These are phyloP conservation scores for Ursus arctos DNA, from an alignment of 2,113 vertebrate species.

Conservation along the genomic window DNA sequence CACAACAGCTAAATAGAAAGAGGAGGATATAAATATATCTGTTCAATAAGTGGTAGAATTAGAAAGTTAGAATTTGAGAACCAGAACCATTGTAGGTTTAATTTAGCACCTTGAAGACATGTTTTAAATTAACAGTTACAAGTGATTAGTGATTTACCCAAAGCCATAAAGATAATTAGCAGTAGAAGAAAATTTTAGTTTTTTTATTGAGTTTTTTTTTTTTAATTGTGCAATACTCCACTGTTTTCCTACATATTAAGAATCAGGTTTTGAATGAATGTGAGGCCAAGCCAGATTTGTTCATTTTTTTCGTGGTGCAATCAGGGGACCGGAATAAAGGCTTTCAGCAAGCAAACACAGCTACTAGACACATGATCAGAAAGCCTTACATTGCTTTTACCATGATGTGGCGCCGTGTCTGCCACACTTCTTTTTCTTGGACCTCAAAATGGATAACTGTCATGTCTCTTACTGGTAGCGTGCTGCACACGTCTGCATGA, in stretches of 20 bases:
- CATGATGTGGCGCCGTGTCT: background rate
- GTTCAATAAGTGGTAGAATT: background rate
- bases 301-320: background rate
- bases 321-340: background rate
- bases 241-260: background rate
- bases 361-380: background rate
- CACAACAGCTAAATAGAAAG: background rate
- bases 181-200: constrained; percentile 27
- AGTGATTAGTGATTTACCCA: background rate
- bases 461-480: background rate
- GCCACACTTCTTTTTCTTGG: background rate
- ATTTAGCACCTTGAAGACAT: background rate
- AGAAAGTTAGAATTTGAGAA: constrained; percentile 19
- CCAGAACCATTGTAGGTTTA: background rate
- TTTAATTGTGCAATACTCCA: background rate
- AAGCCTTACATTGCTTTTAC: background rate
- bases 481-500: background rate
- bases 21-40: background rate
- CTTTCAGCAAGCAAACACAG: background rate
- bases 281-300: background rate
- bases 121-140: background rate
- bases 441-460: background rate
- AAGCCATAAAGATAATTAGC: background rate
- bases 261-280: background rate
- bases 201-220: constrained; percentile 11